phyloP scores from a whole-genome alignment of 2,797 vertebrate genomes.

The Xerus rutilus region DNA sequence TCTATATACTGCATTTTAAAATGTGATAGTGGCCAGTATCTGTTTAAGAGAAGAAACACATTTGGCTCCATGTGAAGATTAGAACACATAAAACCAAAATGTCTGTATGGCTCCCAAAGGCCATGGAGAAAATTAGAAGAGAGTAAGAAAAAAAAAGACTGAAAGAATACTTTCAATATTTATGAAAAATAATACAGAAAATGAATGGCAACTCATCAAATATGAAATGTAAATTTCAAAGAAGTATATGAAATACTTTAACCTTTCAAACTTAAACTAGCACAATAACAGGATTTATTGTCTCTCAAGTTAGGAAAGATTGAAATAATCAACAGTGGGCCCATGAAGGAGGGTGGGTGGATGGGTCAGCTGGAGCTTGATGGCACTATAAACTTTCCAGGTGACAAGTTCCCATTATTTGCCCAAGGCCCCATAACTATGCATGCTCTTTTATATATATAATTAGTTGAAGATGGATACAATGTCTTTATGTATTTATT shows the following conservation, averaged over 20 bases:
- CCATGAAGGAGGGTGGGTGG: neutral
- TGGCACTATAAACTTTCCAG: neutral
- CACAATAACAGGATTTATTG: neutral
- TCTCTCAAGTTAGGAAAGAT: neutral
- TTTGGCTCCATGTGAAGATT: neutral
- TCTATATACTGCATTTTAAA: neutral
- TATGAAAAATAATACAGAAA: neutral
- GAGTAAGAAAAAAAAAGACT: neutral
- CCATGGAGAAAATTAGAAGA: neutral
- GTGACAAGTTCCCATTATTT: neutral
- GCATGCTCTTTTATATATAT: neutral
- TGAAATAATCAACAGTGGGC: neutral
- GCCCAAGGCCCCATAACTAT: neutral
- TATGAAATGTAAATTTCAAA: neutral
- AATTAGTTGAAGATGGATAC: too few relatives aligned
- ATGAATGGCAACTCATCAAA: neutral
- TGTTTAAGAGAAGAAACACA: neutral
- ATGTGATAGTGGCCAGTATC: neutral
- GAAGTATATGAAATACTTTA: neutral
- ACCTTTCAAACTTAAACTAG: neutral
- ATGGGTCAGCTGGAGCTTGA: neutral
- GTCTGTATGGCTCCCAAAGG: neutral
- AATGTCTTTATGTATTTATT: too few relatives aligned
- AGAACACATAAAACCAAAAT: too few relatives aligned
- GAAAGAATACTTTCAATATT: neutral